Evolutionary conservation across 1,140 invertebrate species (phyloP), one percentile per base, ranked within the genome.

Genomic region (Drosophila repleta): DNA sequence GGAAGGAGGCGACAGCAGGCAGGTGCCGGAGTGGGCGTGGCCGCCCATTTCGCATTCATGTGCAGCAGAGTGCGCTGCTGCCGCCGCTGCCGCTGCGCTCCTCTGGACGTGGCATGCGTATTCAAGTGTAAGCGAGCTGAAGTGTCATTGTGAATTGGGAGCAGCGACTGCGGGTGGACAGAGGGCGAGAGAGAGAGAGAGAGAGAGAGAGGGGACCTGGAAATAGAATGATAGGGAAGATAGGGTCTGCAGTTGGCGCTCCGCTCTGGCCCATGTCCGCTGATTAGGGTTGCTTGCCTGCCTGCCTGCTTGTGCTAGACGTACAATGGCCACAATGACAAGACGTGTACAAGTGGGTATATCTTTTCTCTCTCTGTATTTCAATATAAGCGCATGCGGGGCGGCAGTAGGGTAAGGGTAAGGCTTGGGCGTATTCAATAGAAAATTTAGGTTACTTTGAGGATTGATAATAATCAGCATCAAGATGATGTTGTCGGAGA

Each of bases 111-210:
- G 70, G 78, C 82, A 81, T 80, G 81, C 81, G 81, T 85, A 85
- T 85, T 85, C 74, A 78, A 81, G 78, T 81, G 82, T 77, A 78
- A 87, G 82, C 74, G 67, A 88, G 74, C 69, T 87, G 78, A 88
- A 87, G 82, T 87, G 83, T 82, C 82, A 87, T 87, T 87, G 56
- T 64, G 72, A 82, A 85, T 85, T 87, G 78, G 75, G 82, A 87
- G 83, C 82, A 82, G 35, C 49, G 11, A 10, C 15, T 8, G 15
- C 4, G 8, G 10, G 45, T 13, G 39, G 2, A 4, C n/a, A 15
- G 61, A 15, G 35, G 7, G 41, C 17, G 18, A 35, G 11, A 41
- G 17, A 41, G 37, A 43, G 26, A 10, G 39, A 15, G 21, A 37
- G 11, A 41, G 15, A 41, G 37, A 43, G 24, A 8, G 35, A 37